Conservation (phyloP, 2,888 invertebrate species). For the Cistogaster globosa region DNA sequence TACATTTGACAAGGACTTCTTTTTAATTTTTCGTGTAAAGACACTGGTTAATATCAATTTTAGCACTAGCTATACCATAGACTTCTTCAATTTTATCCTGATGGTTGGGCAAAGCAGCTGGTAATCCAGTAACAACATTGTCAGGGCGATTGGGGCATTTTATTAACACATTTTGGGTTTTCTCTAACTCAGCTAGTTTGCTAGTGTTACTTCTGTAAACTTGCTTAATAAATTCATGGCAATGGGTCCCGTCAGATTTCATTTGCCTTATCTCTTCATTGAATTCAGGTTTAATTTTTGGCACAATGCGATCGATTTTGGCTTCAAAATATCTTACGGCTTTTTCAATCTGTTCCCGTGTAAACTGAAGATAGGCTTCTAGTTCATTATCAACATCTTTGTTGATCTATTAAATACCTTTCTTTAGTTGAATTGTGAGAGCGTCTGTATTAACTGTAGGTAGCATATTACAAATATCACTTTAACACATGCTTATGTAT, state of each 20-base stretch:
- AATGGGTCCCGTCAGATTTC: background rate
- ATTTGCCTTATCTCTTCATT: background rate
- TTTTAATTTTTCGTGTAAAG: background rate
- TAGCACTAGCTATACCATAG: background rate
- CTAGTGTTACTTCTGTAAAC: background rate
- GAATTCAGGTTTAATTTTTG: background rate
- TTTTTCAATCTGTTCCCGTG: background rate
- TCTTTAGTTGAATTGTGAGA: background rate
- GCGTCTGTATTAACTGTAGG: background rate
- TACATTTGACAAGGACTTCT: background rate
- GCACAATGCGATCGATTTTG: background rate
- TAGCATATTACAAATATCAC: background rate
- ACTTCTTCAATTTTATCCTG: background rate
- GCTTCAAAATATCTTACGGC: background rate
- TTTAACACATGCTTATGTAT: background rate
- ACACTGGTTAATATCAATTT: background rate
- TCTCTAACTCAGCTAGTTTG: background rate
- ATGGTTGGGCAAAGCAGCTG: background rate
- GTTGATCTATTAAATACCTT: background rate
- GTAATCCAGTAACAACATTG: background rate
- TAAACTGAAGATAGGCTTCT: background rate
- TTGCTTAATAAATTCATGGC: constrained; percentile 1
- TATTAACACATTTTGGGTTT: background rate
- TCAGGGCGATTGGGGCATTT: background rate
- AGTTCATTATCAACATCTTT: background rate